Evolutionary conservation across 2,797 vertebrate genomes (phyloP), one percentile per base, ranked within the genome.

Genomic region (Leptatherina wallacei): DNA sequence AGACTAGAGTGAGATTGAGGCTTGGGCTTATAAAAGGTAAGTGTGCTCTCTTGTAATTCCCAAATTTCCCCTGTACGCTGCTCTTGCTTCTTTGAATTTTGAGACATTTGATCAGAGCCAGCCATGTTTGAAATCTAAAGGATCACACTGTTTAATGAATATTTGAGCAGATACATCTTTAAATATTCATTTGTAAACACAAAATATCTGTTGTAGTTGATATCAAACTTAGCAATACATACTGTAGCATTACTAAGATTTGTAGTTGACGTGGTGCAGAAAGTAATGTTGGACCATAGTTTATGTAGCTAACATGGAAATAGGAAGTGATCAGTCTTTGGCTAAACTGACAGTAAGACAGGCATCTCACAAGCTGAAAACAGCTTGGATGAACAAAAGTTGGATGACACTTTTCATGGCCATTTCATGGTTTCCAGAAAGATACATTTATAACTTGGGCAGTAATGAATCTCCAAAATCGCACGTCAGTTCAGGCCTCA

Each of bases 41-140:
- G 59, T 29, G 47, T 0, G 61, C 5, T 61, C 69, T 57, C 33
- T 57, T 60, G 29, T 35, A 1, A 67, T 66, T 63, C 47, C 20
- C 52, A 58, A 35, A 69, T 51, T 65, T 72, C 36, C 58, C 65
- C 60, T 65, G 29, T 27, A 35, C 14, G 57, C 36, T 36, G 38
- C n/a, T 65, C 60, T 24, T 24, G 2, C 40, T 6, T 4, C 35
- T 69, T 66, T 32, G 32, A 59, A 61, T 83, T 30, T 70, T 54
- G 18, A 47, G 1, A 77, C 64, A 54, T 71, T 16, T 51, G 47
- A 67, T 71, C 51, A 49, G 35, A 64, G 14, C 5, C 20, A 44
- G 2, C 4, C 4, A 0, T 57, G 29, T 3, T 44, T 6, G 13
- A 54, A 58, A 59, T 70, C 18, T 33, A 60, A 56, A 24, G 16